Base-by-base conservation (phyloP, 1,140 invertebrate genomes). In the Globodera ellingtonae region DNA sequence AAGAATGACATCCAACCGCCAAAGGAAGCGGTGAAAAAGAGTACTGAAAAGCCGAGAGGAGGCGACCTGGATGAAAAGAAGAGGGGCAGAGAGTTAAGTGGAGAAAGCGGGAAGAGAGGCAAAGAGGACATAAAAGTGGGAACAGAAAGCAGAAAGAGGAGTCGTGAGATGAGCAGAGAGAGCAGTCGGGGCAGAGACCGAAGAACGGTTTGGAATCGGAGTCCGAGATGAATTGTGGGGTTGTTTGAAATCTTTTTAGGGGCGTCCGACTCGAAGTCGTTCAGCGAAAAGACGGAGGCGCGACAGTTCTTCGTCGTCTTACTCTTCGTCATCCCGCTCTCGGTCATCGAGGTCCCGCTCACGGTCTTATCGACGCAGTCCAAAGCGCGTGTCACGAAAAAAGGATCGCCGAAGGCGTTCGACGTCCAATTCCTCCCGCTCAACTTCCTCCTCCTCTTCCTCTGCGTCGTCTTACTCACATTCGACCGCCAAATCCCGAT, bases 131-230 rank as follows among this genome's bases (percentile, higher is more conserved):
- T 24, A 24, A 79, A n/a, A 59, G 35, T 70, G 52, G 50, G 72
- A 78, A 78, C 0, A 8, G 21, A n/a, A 79, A 79, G 44, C 35
- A 62, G 73, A 62, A 75, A 18, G 66, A 75, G 73, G 9, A 62
- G 73, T 10, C 21, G 48, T 0, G 48, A 62, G 56, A 75, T 6
- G 35, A 75, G 44, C 21, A 75, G 48, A 48, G 47, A 75, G 24
- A 75, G 10, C 67, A 47, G 67, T 10, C 24, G 8, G 8, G 67
- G 13, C 67, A 70, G 6, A 9, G 18, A 18, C 67, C 24, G 67
- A 35, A 70, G 8, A 70, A 47, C 18, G 67, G 35, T 35, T 21
- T 24, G 46, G 10, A 21, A 21, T 44, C 10, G 67, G 67, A 6
- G 35, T 7, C n/a, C 3, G 21, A 65, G 13, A 21, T 13, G 13